Conservation (phyloP, 1,140 invertebrate genomes). For the Diabrotica undecimpunctata region DNA sequence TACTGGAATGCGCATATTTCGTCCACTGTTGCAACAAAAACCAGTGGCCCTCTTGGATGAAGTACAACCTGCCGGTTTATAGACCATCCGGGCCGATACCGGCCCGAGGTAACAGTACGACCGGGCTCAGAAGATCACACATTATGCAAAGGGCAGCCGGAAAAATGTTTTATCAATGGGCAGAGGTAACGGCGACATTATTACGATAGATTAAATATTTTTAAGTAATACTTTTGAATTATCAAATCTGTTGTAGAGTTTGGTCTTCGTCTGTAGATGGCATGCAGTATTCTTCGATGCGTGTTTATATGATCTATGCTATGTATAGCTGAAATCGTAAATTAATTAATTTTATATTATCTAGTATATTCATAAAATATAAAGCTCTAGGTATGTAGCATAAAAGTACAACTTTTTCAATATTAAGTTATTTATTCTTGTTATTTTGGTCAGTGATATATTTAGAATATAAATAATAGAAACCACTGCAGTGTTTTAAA, state of each 20-base stretch:
- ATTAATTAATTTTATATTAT: too few relatives aligned
- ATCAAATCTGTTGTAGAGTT: constrained; percentile 10
- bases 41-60: constrained; percentile 96
- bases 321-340: too few relatives aligned
- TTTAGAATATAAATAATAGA: too few relatives aligned
- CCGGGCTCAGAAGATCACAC: constrained; percentile 68
- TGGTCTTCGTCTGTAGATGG: too few relatives aligned
- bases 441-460: too few relatives aligned
- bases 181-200: constrained; percentile 70
- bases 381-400: too few relatives aligned
- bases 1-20: constrained; percentile 93
- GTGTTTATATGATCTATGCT: too few relatives aligned
- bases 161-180: constrained; percentile 96
- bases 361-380: too few relatives aligned
- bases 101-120: constrained; percentile 45
- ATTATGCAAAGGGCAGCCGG: constrained; percentile 88
- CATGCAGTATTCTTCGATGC: too few relatives aligned
- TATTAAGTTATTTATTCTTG: too few relatives aligned
- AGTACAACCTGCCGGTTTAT: constrained; percentile 77
- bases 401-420: too few relatives aligned
- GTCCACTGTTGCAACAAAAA: constrained; percentile 97
- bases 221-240: neutral
- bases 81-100: constrained; percentile 66
- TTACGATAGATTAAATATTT: neutral
- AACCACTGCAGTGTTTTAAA: too few relatives aligned